These are phyloP conservation scores for Brachionichthys hirsutus DNA, from an alignment of 2,113 vertebrate species.

Conservation along the genomic window DNA sequence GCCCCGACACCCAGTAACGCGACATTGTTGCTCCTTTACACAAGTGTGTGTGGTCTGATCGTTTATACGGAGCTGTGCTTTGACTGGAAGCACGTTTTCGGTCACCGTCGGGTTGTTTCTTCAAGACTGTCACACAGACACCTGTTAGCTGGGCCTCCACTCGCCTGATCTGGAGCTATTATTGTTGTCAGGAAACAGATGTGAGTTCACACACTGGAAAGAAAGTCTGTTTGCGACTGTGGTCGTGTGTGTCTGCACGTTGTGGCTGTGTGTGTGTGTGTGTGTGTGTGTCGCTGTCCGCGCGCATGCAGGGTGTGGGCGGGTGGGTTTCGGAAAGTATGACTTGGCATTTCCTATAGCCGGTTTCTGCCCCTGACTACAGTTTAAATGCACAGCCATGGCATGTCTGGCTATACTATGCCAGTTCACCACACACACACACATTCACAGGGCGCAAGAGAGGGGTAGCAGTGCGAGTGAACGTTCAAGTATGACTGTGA, in stretches of 20 bases:
- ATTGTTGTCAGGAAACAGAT: constrained; percentile 85
- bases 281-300: constrained; percentile 36
- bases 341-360: constrained; percentile 78
- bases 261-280: constrained; percentile 61
- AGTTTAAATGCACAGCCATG: constrained; percentile 62
- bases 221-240: constrained; percentile 79
- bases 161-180: constrained; percentile 73
- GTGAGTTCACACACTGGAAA: constrained; percentile 80
- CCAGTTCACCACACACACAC: constrained; percentile 23
- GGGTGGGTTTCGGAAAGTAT: constrained; percentile 82
- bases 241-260: constrained; percentile 77
- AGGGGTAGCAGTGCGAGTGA: constrained; percentile 45
- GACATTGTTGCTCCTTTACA: constrained; percentile 19
- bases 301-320: constrained; percentile 63
- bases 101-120: constrained; percentile 51
- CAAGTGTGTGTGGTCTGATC: constrained; percentile 21
- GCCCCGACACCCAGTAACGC: constrained; percentile 21
- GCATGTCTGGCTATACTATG: constrained; percentile 53
- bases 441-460: background rate
- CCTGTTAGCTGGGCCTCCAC: constrained; percentile 72
- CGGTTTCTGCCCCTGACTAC: constrained; percentile 64
- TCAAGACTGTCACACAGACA: constrained; percentile 63
- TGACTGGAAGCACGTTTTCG: constrained; percentile 24
- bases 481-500: constrained; percentile 61
- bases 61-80: constrained; percentile 41